A percentile compares a stretch with the other conserved stretches of the same genome.
Evolutionary conservation across 2,888 invertebrate genomes (phyloP).

Genomic region (Punctoribates punctum): DNA sequence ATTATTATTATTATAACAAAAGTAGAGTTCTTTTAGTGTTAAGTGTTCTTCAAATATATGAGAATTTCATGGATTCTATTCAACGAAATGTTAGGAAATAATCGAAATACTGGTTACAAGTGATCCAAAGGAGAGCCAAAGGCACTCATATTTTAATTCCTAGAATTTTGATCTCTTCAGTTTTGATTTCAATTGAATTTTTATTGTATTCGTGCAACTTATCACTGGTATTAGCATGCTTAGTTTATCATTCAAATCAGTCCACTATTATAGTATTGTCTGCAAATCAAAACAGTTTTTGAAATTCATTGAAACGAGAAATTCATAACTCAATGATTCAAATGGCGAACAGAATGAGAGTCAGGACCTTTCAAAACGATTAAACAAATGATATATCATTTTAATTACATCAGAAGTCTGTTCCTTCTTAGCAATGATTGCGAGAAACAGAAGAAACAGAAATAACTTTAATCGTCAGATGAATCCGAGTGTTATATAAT

Average conservation of each 20-base stretch:
- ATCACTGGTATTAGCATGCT: too few relatives aligned
- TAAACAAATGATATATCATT: too few relatives aligned
- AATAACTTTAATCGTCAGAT: slow-evolving; percentile 8
- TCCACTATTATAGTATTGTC: too few relatives aligned
- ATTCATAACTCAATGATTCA: too few relatives aligned
- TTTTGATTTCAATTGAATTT: too few relatives aligned
- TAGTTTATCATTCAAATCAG: too few relatives aligned
- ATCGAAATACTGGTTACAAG: background rate
- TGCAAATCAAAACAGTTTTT: too few relatives aligned
- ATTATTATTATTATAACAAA: background rate
- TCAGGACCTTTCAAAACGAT: too few relatives aligned
- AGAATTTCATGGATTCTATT: background rate
- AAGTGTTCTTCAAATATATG: background rate
- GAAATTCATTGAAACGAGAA: too few relatives aligned
- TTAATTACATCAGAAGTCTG: background rate
- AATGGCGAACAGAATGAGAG: too few relatives aligned
- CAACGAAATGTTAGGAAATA: background rate
- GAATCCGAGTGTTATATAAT: slow-evolving; percentile 1
- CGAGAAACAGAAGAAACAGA: background rate
- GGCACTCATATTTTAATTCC: background rate
- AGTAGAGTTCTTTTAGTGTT: background rate
- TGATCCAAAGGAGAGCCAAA: background rate
- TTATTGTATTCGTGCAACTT: too few relatives aligned
- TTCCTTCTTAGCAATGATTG: background rate
- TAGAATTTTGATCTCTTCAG: background rate